Percentiles rank a stretch among this genome's conserved stretches.
phyloP scores from a whole-genome alignment of 2,888 invertebrate genomes.

The Ephialtes manifestator region DNA sequence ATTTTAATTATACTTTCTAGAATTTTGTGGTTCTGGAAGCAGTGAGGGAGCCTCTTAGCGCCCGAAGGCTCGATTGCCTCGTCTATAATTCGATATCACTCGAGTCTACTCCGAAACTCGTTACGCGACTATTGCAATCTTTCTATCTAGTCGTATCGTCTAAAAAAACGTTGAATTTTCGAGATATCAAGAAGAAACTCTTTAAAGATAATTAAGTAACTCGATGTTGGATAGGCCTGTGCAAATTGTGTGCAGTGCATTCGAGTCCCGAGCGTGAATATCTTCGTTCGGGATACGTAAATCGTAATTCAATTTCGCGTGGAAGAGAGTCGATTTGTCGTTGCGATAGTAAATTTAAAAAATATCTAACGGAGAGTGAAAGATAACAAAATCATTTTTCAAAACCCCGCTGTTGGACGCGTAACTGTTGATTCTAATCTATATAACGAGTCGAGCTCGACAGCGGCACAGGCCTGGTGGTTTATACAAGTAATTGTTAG shows the following conservation, averaged over 20 bases:
- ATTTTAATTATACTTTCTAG: slow-evolving; percentile 18
- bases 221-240: slow-evolving; percentile 63
- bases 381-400: not conserved
- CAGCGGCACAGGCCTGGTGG: slow-evolving; percentile 58
- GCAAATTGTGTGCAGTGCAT: slow-evolving; percentile 44
- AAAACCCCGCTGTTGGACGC: slow-evolving; percentile 14
- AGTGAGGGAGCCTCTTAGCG: slow-evolving; percentile 22
- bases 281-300: slow-evolving; percentile 2
- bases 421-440: slow-evolving; percentile 19
- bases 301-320: slow-evolving; percentile 6
- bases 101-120: slow-evolving; percentile 9
- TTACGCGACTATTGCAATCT: slow-evolving; percentile 1
- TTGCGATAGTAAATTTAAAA: slow-evolving; percentile 19
- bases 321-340: slow-evolving; percentile 39
- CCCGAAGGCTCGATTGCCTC: slow-evolving; percentile 44
- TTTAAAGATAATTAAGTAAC: slow-evolving; percentile 40
- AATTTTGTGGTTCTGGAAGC: slow-evolving; percentile 49
- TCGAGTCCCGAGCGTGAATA: slow-evolving; percentile 1
- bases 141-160: not conserved
- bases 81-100: slow-evolving; percentile 12
- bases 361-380: not conserved
- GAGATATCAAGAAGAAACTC: slow-evolving; percentile 32
- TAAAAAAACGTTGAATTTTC: slow-evolving; percentile 16
- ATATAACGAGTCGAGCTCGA: slow-evolving; percentile 36
- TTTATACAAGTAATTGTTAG: slow-evolving; percentile 40